Evolutionary conservation across 2,113 vertebrate genomes (phyloP).

Genomic region (Peromyscus maniculatus): DNA sequence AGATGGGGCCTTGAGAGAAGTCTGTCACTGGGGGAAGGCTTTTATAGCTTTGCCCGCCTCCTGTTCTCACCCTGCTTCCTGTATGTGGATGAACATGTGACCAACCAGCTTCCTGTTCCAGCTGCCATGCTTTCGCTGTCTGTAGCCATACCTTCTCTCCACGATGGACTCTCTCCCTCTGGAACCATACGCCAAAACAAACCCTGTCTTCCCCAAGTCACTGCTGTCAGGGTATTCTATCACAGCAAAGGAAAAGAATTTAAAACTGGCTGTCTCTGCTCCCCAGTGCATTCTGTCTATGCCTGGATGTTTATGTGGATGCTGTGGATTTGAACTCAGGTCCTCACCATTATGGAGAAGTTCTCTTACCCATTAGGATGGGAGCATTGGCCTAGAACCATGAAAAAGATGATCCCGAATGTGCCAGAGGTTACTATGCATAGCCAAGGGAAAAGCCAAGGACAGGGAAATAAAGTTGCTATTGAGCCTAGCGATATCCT

Average conservation of each 20-base stretch:
- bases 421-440: neutral
- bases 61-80: neutral
- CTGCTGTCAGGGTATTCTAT: neutral
- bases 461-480: neutral
- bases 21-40: neutral
- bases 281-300: neutral
- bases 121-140: neutral
- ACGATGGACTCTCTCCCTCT: neutral
- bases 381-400: neutral
- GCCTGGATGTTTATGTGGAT: neutral
- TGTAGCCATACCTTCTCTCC: neutral
- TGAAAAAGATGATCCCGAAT: neutral
- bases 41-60: neutral
- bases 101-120: neutral
- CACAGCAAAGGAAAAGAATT: neutral
- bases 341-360: neutral
- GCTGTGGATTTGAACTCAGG: neutral
- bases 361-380: neutral
- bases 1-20: neutral
- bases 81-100: neutral
- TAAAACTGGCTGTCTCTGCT: neutral
- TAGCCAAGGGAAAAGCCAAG: neutral
- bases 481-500: neutral
- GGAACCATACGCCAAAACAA: neutral
- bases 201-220: neutral